Conservation (phyloP, 2,113 vertebrate genomes). For the Etheostoma cragini region DNA sequence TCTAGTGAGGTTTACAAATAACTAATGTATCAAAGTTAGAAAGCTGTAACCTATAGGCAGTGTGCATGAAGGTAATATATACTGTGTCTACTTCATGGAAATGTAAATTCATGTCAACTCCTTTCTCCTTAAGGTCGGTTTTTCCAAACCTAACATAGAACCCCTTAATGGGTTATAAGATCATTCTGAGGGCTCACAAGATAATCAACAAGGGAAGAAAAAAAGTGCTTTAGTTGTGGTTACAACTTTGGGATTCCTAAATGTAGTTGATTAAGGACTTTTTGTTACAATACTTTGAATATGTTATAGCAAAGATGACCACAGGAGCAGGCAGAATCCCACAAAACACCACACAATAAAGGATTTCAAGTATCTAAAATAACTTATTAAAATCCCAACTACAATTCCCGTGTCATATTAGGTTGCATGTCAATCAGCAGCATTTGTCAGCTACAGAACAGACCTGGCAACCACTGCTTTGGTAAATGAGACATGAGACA, state of each 20-base stretch:
- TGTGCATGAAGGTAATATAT: not conserved
- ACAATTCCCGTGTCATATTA: slow-evolving; percentile 5
- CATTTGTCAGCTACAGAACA: slow-evolving; percentile 25
- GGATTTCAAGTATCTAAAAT: not conserved
- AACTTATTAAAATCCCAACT: not conserved
- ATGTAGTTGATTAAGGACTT: not conserved
- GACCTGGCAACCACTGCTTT: slow-evolving; percentile 12
- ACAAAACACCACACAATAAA: not conserved
- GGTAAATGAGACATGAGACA: slow-evolving; percentile 30
- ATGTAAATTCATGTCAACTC: not conserved
- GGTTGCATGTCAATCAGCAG: slow-evolving; percentile 13
- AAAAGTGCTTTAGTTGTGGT: not conserved
- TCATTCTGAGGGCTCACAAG: not conserved
- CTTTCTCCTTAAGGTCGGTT: not conserved
- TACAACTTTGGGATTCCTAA: not conserved
- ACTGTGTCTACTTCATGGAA: not conserved
- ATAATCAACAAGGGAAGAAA: not conserved
- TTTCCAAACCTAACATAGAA: not conserved
- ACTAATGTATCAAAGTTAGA: not conserved
- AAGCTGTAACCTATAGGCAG: not conserved
- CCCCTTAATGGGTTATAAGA: not conserved
- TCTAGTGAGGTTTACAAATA: not conserved
- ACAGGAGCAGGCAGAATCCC: too few relatives aligned
- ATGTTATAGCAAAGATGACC: not conserved
- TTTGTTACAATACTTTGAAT: not conserved